A percentile compares a stretch with the other conserved stretches of the same genome.
phyloP scores from a whole-genome alignment of 2,113 vertebrate species.

The Burhinus oedicnemus region DNA sequence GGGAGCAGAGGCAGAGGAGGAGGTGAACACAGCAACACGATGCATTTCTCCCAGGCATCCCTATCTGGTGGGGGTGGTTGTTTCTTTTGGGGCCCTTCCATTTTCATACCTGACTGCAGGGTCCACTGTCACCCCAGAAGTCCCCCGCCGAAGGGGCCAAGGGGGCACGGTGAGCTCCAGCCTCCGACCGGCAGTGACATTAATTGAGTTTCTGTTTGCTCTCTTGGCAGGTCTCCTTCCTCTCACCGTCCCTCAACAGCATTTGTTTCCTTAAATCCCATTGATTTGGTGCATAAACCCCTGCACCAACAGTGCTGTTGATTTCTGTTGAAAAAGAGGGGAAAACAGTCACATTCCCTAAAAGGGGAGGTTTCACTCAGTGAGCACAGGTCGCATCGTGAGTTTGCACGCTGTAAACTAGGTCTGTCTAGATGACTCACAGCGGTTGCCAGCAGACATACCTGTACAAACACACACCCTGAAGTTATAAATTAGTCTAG shows the following conservation, averaged over 20 bases:
- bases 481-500: conserved; percentile 13
- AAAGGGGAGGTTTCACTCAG: background rate
- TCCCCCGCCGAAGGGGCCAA: background rate
- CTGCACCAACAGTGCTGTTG: background rate
- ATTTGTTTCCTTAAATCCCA: background rate
- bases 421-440: background rate
- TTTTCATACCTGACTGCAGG: background rate
- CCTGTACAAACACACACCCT: conserved; percentile 25
- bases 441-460: background rate
- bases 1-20: background rate
- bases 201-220: background rate
- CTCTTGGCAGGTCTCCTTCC: background rate
- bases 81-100: background rate
- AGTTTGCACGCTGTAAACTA: background rate
- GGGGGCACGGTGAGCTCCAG: background rate
- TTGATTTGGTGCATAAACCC: background rate
- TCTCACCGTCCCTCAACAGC: background rate
- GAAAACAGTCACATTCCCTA: background rate
- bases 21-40: background rate
- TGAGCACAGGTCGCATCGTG: background rate
- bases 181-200: accelerated
- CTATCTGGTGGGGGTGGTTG: background rate
- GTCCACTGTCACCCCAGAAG: background rate
- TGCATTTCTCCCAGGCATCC: background rate
- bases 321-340: background rate